These are phyloP conservation scores for Salticus scenicus DNA, from an alignment of 2,888 invertebrate species.

Conservation along the genomic window DNA sequence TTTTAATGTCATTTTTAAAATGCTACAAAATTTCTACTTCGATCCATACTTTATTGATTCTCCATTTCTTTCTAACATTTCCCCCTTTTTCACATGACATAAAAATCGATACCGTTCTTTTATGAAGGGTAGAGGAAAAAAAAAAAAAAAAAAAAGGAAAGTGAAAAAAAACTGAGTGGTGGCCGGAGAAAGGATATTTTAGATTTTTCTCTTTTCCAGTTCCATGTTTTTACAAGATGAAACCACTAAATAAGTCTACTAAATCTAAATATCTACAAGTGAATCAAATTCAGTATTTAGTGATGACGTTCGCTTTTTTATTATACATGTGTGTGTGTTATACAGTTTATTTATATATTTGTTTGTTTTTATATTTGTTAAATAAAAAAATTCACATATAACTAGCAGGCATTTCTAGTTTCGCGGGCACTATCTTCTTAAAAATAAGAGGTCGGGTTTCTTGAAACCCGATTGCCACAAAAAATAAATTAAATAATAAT, in stretches of 20 bases:
- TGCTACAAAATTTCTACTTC: neutral
- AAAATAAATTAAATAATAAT: no score
- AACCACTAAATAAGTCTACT: neutral
- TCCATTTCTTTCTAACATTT: neutral
- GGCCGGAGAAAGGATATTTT: neutral
- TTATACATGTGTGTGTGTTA: no score
- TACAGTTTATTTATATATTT: no score
- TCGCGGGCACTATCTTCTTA: no score
- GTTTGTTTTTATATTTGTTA: no score
- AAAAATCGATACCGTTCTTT: slow-evolving; percentile 45
- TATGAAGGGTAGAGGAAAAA: neutral
- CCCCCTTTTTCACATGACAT: slow-evolving; percentile 15
- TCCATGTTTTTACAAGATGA: neutral
- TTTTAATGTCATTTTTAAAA: neutral
- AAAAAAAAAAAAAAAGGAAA: neutral
- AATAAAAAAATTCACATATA: no score
- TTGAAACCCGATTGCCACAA: no score
- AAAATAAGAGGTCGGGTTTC: no score
- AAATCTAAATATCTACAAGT: no score
- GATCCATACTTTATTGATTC: slow-evolving; percentile 4
- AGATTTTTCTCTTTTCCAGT: neutral
- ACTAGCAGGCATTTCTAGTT: no score
- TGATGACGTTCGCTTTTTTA: no score
- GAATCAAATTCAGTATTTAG: no score
- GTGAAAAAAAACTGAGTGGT: neutral